phyloP scores from a whole-genome alignment of 2,888 invertebrate genomes.

The Agriopis aurantiaria region DNA sequence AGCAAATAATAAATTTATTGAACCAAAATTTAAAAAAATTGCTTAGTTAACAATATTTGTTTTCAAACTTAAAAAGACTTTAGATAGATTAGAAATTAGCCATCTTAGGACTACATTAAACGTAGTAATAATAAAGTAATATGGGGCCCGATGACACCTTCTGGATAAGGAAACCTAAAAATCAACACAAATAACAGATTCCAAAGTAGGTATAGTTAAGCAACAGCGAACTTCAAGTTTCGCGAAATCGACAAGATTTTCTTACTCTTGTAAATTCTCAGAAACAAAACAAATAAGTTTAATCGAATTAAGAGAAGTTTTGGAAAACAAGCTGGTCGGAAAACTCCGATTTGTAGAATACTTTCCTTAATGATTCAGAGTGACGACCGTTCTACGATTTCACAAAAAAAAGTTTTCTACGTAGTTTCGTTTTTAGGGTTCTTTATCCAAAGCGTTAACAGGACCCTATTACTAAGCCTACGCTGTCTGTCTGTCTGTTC shows the following conservation, averaged over 20 bases:
- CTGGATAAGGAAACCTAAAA: neutral
- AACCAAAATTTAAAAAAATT: too few species aligned
- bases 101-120: too few species aligned
- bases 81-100: too few species aligned
- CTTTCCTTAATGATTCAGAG: slow-evolving; percentile 8
- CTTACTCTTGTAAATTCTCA: slow-evolving; percentile 26
- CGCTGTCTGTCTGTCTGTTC: too few species aligned
- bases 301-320: slow-evolving; percentile 26
- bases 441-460: too few species aligned
- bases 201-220: slow-evolving; percentile 5
- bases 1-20: too few species aligned
- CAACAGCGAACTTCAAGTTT: slow-evolving; percentile 11
- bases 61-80: too few species aligned
- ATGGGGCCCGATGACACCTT: too few species aligned
- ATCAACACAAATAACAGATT: slow-evolving; percentile 7
- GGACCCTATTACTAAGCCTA: too few species aligned
- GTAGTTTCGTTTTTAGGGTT: too few species aligned
- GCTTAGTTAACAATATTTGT: too few species aligned
- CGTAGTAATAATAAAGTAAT: too few species aligned
- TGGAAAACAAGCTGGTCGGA: slow-evolving; percentile 19
- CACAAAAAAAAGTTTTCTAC: neutral
- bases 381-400: neutral
- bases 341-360: slow-evolving; percentile 16
- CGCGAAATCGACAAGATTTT: slow-evolving; percentile 27
- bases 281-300: slow-evolving; percentile 31